These are phyloP conservation scores for Trachelipus rathkii DNA, from an alignment of 1,140 invertebrate species.

Conservation along the genomic window DNA sequence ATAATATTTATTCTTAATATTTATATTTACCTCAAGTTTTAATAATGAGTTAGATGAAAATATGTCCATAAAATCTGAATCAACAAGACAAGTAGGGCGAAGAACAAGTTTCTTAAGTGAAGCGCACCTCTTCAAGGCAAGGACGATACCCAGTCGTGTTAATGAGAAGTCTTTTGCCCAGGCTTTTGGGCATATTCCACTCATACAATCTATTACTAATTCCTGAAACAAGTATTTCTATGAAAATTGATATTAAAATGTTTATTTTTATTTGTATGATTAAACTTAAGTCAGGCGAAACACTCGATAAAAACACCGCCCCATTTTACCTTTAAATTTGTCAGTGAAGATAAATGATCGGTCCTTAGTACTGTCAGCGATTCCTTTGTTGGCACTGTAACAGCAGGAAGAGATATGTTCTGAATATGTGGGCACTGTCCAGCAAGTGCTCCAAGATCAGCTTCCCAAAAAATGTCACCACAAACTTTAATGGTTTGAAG, in stretches of 20 bases:
- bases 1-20: no score
- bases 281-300: no score
- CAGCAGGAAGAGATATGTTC: slow-evolving; percentile 37
- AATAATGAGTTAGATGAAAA: slow-evolving; percentile 31
- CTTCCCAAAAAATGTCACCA: slow-evolving; percentile 43
- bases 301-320: no score
- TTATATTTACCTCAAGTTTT: slow-evolving; percentile 27
- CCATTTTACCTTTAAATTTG: slow-evolving; percentile 29
- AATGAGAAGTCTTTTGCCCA: slow-evolving; percentile 44
- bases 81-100: slow-evolving; percentile 39
- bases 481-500: slow-evolving; percentile 33
- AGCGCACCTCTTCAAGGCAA: slow-evolving; percentile 26
- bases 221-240: slow-evolving; percentile 16
- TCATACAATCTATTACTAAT: slow-evolving; percentile 43
- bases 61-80: slow-evolving; percentile 35
- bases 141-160: slow-evolving; percentile 34
- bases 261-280: neutral
- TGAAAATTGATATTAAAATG: neutral
- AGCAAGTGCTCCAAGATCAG: slow-evolving; percentile 35
- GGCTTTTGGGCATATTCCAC: slow-evolving; percentile 41
- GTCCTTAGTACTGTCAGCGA: slow-evolving; percentile 33
- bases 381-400: slow-evolving; percentile 38
- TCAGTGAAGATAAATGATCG: slow-evolving; percentile 26
- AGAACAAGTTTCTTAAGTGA: slow-evolving; percentile 30
- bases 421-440: slow-evolving; percentile 37